Evolutionary conservation across 2,888 invertebrate genomes (phyloP), one percentile per base, ranked within the genome.

Genomic region (Rapana venosa): DNA sequence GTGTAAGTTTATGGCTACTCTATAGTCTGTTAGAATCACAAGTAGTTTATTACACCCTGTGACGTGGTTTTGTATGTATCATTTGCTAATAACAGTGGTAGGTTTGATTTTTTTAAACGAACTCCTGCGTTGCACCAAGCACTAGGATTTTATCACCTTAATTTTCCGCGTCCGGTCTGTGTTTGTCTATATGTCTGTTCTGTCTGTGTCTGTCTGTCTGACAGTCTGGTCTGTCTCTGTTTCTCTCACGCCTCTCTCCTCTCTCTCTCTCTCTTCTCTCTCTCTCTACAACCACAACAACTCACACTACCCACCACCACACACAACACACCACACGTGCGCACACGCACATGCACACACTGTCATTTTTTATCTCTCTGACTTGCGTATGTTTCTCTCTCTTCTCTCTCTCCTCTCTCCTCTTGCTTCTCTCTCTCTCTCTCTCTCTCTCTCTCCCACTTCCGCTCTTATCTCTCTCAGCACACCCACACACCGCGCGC

Each of bases 231-330:
- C 74, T 77, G 15, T 77, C 74, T 77, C 74, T 77, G 22, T 77
- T 26, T 17, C 81, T 20, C 81, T 17, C 81, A 36, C 81, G 17
- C 81, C 13, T 32, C 11, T 32, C 11, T 1, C 11, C 74, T 74
- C 74, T 74, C 74, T 74, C 74, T 74, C 74, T 74, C 74, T 74
- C 74, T 74, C 74, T 74, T 74, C 74, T 74, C 74, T 74, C 74
- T 74, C 74, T 74, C 74, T 74, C 74, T 74, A 11, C n/a, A 11
- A 17, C 74, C 22, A 11, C 22, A 11, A 17, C 79, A 32, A 30
- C 13, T 32, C 11, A 30, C 11, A 30, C 11, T 32, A 32, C 79
- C 17, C 35, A 32, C 17, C 11, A 30, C 11, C 47, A 47, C 83
- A 47, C 83, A 35, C 79, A 35, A 20, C 79, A 35, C 79, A 35